phyloP scores from a whole-genome alignment of 2,888 invertebrate genomes.

The Catocala sponsa region DNA sequence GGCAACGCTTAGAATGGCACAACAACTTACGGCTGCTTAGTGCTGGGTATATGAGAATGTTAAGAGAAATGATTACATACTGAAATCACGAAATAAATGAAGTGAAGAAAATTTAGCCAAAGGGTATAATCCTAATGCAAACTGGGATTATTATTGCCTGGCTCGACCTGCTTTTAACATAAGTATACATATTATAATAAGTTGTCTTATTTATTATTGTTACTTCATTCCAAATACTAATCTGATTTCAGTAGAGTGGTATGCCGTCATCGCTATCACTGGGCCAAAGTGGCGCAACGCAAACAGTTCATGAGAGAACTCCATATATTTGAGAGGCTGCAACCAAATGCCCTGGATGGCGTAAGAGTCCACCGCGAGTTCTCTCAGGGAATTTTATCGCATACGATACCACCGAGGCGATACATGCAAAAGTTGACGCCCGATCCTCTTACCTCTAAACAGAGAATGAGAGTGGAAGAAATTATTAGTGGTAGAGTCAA shows the following conservation, averaged over 20 bases:
- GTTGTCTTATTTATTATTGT: too few species aligned
- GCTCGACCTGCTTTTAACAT: too few species aligned
- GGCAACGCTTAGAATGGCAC: too few species aligned
- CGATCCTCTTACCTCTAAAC: conserved; percentile 72
- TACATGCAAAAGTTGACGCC: conserved; percentile 80
- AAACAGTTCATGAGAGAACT: conserved; percentile 89
- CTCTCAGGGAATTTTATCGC: conserved; percentile 86
- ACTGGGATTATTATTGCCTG: too few species aligned
- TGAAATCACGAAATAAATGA: too few species aligned
- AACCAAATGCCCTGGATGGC: conserved; percentile 89
- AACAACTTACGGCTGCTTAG: too few species aligned
- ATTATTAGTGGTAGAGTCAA: conserved; percentile 77
- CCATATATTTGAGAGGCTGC: conserved; percentile 88
- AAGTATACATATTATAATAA: too few species aligned
- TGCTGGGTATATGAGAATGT: too few species aligned
- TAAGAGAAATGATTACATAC: too few species aligned
- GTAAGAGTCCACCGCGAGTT: conserved; percentile 90
- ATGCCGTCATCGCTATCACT: conserved; percentile 89
- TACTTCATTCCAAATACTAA: too few species aligned
- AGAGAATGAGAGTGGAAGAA: conserved; percentile 81
- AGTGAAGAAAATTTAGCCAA: too few species aligned
- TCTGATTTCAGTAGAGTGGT: conserved; percentile 87
- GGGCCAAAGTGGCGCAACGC: conserved; percentile 82
- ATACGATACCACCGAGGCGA: conserved; percentile 78
- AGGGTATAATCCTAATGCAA: too few species aligned